Conservation (phyloP, 2,888 invertebrate genomes). For the Bibio marci region DNA sequence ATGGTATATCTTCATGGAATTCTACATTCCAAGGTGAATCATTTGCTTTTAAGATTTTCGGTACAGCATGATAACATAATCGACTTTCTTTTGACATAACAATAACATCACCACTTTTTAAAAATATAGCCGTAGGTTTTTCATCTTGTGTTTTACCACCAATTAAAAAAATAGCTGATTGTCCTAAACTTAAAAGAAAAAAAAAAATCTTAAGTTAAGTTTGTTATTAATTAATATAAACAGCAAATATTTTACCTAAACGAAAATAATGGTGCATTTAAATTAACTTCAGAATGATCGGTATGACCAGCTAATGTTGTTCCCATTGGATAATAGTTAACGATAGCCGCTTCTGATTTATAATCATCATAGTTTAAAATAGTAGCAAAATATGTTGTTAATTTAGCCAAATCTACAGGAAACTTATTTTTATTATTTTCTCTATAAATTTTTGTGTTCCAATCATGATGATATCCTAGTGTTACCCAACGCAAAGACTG, state of each 20-base stretch:
- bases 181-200: constrained; percentile 67
- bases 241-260: constrained; percentile 41
- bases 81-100: constrained; percentile 78
- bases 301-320: constrained; percentile 87
- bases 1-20: too few relatives aligned
- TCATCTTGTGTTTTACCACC: constrained; percentile 59
- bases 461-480: constrained; percentile 93
- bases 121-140: constrained; percentile 49
- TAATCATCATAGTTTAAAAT: constrained; percentile 41
- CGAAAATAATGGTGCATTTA: constrained; percentile 78
- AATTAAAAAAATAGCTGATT: constrained; percentile 82
- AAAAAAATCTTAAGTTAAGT: constrained; percentile 4
- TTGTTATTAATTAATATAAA: constrained; percentile 1
- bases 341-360: constrained; percentile 79
- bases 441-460: constrained; percentile 82
- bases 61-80: constrained; percentile 85
- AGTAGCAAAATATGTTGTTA: constrained; percentile 46
- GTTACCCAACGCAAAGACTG: constrained; percentile 75
- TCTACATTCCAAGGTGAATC: constrained; percentile 9
- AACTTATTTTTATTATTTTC: constrained; percentile 49
- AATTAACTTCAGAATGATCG: constrained; percentile 80
- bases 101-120: constrained; percentile 80
- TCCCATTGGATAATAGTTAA: constrained; percentile 90
- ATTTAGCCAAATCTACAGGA: constrained; percentile 49
- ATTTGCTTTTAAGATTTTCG: constrained; percentile 50